phyloP scores from a whole-genome alignment of 2,797 vertebrate species.

The Mastacembelus armatus region DNA sequence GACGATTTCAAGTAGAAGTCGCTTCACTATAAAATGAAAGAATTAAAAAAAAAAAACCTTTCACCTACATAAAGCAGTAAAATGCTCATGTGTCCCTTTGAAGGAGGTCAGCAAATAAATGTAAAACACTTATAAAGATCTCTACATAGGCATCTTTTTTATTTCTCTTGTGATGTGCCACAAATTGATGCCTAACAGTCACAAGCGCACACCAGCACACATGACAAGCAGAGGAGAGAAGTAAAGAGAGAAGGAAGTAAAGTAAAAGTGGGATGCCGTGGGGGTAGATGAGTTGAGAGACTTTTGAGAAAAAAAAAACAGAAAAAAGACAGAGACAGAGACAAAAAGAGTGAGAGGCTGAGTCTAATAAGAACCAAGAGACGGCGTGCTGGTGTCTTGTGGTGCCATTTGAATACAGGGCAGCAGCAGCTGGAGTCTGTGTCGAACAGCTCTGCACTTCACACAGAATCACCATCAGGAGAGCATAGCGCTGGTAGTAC shows the following conservation, averaged over 20 bases:
- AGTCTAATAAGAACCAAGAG: conserved; percentile 70
- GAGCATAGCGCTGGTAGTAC: conserved; percentile 61
- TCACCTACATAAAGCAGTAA: conserved; percentile 14
- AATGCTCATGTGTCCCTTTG: conserved; percentile 11
- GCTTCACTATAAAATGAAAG: conserved; percentile 15
- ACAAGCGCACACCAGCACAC: conserved; percentile 24
- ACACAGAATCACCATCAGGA: conserved; percentile 76
- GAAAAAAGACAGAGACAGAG: conserved; percentile 34
- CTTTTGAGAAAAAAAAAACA: conserved; percentile 19
- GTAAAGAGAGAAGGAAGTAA: conserved; percentile 17
- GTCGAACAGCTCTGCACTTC: conserved; percentile 77
- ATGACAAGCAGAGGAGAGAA: conserved; percentile 35
- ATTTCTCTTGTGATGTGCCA: conserved; percentile 32
- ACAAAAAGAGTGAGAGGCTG: conserved; percentile 70
- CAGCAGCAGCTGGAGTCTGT: conserved; percentile 74
- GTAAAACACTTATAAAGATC: conserved; percentile 21
- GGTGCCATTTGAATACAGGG: conserved; percentile 74
- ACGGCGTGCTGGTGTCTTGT: conserved; percentile 61
- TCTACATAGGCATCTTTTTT: conserved; percentile 6
- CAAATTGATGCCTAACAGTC: conserved; percentile 44
- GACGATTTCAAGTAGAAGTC: conserved; percentile 6
- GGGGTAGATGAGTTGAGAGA: conserved; percentile 54
- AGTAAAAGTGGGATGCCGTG: conserved; percentile 36
- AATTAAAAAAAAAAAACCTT: not conserved
- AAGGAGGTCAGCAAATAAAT: conserved; percentile 27